phyloP scores from a whole-genome alignment of 2,888 invertebrate species.

The Euclidia mi region DNA sequence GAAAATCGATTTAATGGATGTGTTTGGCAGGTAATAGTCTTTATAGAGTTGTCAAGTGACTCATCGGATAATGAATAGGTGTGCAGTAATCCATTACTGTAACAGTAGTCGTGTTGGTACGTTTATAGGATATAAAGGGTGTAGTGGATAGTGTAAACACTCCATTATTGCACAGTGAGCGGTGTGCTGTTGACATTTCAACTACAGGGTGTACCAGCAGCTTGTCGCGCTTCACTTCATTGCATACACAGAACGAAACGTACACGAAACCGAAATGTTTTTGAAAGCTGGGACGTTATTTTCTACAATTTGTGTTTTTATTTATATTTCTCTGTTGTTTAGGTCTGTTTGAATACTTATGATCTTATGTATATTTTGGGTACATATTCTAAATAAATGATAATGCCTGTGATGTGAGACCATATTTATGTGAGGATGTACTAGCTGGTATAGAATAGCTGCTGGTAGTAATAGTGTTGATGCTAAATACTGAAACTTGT shows the following conservation, averaged over 20 bases:
- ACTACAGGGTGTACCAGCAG: slow-evolving; percentile 53
- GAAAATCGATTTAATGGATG: slow-evolving; percentile 23
- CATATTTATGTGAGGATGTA: no score
- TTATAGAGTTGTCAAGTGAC: slow-evolving; percentile 31
- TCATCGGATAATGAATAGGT: slow-evolving; percentile 39
- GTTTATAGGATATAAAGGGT: slow-evolving; percentile 37
- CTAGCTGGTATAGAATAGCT: no score
- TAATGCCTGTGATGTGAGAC: no score
- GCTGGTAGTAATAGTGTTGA: no score
- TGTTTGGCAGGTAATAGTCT: slow-evolving; percentile 29
- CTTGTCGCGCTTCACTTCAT: slow-evolving; percentile 46
- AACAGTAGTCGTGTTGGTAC: slow-evolving; percentile 16
- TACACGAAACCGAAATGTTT: slow-evolving; percentile 8
- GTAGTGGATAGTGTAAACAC: slow-evolving; percentile 48
- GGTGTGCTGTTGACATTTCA: slow-evolving; percentile 61
- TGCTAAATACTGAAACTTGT: no score
- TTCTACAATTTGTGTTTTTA: background rate
- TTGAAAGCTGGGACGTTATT: background rate
- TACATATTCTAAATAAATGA: no score
- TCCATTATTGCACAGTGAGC: slow-evolving; percentile 51
- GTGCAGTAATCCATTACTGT: slow-evolving; percentile 39
- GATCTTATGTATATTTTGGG: no score
- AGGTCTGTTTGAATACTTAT: no score
- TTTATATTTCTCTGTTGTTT: no score
- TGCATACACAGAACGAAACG: slow-evolving; percentile 25